Percentiles rank a stretch among this genome's conserved stretches.
These are phyloP conservation scores for Temnothorax curvispinosus DNA, from an alignment of 1,140 invertebrate species.

Conservation along the genomic window DNA sequence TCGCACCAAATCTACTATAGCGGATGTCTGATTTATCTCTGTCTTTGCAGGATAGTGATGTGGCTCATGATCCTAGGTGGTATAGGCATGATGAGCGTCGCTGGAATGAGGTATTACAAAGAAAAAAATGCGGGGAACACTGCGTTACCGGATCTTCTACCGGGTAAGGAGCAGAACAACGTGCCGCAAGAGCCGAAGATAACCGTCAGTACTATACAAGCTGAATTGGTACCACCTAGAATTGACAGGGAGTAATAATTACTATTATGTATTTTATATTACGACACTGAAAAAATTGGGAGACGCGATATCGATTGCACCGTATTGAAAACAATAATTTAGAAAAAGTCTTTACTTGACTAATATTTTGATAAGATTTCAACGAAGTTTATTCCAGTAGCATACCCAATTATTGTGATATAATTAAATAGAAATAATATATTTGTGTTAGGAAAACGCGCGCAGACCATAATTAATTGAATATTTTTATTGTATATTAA, in stretches of 20 bases:
- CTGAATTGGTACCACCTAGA: background rate
- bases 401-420: background rate
- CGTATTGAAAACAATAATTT: background rate
- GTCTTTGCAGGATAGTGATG: conserved; percentile 13
- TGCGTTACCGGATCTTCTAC: background rate
- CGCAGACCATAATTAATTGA: background rate
- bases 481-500: background rate
- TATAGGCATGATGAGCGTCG: background rate
- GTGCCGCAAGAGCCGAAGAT: background rate
- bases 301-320: background rate
- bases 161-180: background rate
- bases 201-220: conserved; percentile 22
- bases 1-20: background rate
- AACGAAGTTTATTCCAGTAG: background rate
- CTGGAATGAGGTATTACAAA: background rate
- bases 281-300: background rate
- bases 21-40: background rate
- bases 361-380: conserved; percentile 19
- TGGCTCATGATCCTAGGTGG: conserved; percentile 33
- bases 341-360: background rate
- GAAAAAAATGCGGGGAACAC: background rate
- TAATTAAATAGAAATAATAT: background rate
- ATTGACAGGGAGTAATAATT: conserved; percentile 22
- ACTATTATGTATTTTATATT: background rate
- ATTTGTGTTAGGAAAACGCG: background rate